Base-by-base conservation (phyloP, 2,113 vertebrate species). In the Rhombomys opimus region DNA sequence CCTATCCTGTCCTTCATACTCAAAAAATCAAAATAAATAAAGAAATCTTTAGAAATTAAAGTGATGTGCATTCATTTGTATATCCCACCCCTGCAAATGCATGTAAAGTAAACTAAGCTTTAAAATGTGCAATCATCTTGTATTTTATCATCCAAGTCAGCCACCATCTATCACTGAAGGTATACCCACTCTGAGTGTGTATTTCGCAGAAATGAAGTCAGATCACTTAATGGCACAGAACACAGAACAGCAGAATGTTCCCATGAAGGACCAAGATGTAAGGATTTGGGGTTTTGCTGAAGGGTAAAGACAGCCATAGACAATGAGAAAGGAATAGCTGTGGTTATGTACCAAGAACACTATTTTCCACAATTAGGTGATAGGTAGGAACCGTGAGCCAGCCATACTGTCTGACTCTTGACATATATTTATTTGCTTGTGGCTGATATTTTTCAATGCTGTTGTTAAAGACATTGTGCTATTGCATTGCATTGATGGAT, bases 291-390 rank as follows among this genome's bases (percentile, higher is more conserved):
- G 23, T 25, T 94, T 76, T 81, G 22, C 20, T 50, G 0, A 4
- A 41, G 41, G 15, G 20, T 18, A 76, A 84, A n/a, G 68, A 27
- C 38, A 63, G 30, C 41, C 6, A 10, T 1, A 38, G 70, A 63
- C 11, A 17, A 2, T 20, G 22, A 65, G 38, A 35, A 63, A 11
- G 0, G 1, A 86, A 54, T 14, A 15, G 7, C 11, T 25, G 11
- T 63, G 50, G 23, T 84, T 68, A 2, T 35, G 23, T 59, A 7
- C 78, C 77, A 46, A 17, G 22, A 75, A 78, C 25, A 50, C 9
- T 27, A 0, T 73, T 5, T 90, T 25, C 70, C 27, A 30, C 6
- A 92, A 38, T 7, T 20, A 25, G 20, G n/a, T 50, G 57, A 27
- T 12, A 12, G 22, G 25, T 50, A 65, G 68, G 38, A 32, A 25